Evolutionary conservation across 2,797 vertebrate genomes (phyloP), one percentile per base, ranked within the genome.

Genomic region (Gila robusta): DNA sequence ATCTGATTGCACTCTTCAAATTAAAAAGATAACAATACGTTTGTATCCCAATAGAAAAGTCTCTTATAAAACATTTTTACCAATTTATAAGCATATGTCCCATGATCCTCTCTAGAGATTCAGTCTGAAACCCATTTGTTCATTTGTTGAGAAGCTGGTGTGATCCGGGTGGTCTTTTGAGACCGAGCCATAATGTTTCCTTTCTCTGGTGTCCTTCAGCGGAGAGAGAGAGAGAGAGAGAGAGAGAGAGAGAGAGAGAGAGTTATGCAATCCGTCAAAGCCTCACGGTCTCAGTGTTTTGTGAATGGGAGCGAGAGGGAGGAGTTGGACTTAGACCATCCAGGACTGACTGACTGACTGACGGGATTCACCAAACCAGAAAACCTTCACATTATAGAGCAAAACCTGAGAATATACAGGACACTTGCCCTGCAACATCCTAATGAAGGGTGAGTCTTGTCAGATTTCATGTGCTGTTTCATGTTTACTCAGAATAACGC

Each of bases 251-350:
- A 76, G 19, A 44, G 47, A 76, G 52, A 82, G 21, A 87, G 83
- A 19, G 93, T 96, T 96, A 95, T 79, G 93, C 93, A 95, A 96
- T 93, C 91, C 84, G 89, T 89, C 92, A 77, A 91, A 93, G 93
- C 91, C 86, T 92, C 89, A 94, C 92, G 94, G 93, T 92, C 93
- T 94, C 90, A 90, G 91, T 94, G 93, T 79, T 90, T 82, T 91
- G 89, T 93, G 92, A 94, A 94, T 94, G 92, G 92, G 88, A 83
- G 41, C 87, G 88, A 89, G 88, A 90, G 81, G 90, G 87, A 87
- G 81, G 84, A 88, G 88, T 72, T 84, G 88, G 85, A 83, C 86
- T 91, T 84, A 88, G 86, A 90, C 93, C 89, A 90, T 87, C 93
- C 89, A 88, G 67, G 88, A 90, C 88, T 91, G 90, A 91, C 86